phyloP scores from a whole-genome alignment of 2,113 vertebrate genomes.

The Micronycteris hirsuta region DNA sequence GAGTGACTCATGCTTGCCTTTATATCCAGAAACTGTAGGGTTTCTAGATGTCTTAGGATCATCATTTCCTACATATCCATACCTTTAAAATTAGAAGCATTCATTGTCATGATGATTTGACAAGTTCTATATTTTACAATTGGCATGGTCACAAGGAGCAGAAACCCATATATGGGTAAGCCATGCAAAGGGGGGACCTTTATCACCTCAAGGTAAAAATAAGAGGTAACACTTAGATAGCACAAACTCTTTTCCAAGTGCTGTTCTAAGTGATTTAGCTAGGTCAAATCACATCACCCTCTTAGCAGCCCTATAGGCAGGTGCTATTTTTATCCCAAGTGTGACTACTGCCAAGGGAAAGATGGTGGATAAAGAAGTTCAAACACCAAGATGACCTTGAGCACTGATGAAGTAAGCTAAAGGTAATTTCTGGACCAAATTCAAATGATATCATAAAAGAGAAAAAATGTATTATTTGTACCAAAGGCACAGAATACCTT shows the following conservation, averaged over 20 bases:
- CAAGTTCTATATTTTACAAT: neutral
- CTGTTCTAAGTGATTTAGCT: neutral
- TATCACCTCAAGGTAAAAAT: neutral
- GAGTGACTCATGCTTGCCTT: neutral
- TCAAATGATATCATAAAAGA: neutral
- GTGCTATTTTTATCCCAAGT: neutral
- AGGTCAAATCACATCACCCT: neutral
- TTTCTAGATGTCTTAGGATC: neutral
- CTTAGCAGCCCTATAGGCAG: neutral
- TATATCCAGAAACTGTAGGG: neutral
- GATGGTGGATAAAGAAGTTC: neutral
- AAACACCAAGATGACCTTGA: neutral
- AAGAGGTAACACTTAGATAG: neutral
- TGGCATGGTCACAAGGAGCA: neutral
- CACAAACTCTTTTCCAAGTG: neutral
- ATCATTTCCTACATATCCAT: neutral
- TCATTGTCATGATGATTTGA: neutral
- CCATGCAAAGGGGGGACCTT: neutral
- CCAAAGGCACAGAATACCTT: neutral
- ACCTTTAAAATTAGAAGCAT: neutral
- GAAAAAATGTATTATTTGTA: neutral
- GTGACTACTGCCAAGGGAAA: neutral
- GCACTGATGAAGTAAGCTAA: neutral
- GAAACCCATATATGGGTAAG: neutral
- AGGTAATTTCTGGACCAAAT: conserved; percentile 15